phyloP scores from a whole-genome alignment of 2,888 invertebrate species.

The Selenia dentaria region DNA sequence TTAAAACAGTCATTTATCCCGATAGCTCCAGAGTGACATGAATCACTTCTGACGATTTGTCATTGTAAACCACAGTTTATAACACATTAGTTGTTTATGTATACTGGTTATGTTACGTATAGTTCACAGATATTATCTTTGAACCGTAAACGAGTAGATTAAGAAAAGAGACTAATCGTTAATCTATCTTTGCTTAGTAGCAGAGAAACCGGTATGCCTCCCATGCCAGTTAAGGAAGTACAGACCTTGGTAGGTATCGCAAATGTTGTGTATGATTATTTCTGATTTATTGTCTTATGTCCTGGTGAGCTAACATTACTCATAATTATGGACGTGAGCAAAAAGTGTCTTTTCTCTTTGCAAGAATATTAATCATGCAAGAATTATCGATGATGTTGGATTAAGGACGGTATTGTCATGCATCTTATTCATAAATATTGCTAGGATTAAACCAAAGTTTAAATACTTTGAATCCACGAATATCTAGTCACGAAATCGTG shows the following conservation, averaged over 20 bases:
- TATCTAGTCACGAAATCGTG: not conserved
- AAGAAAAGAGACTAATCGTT: conserved; percentile 66
- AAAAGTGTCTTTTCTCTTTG: conserved; percentile 39
- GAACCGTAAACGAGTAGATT: too few species aligned
- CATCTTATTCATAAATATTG: conserved; percentile 1
- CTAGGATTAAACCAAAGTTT: not conserved
- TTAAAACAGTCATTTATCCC: conserved; percentile 23
- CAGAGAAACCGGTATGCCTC: conserved; percentile 52
- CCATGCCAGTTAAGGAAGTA: conserved; percentile 53
- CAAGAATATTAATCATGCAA: conserved; percentile 31
- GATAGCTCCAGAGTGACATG: conserved; percentile 21
- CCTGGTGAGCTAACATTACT: conserved; percentile 44
- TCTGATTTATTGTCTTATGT: conserved; percentile 55
- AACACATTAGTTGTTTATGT: conserved; percentile 22
- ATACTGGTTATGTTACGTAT: too few species aligned
- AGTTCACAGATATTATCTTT: conserved; percentile 45
- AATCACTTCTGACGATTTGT: conserved; percentile 28
- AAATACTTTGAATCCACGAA: not conserved
- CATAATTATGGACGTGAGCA: conserved; percentile 48
- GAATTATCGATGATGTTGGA: conserved; percentile 33
- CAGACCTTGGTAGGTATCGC: conserved; percentile 59
- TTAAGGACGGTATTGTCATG: conserved; percentile 13
- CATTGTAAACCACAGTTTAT: conserved; percentile 19
- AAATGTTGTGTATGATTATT: conserved; percentile 54
- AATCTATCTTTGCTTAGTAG: conserved; percentile 57